Evolutionary conservation across 2,113 vertebrate genomes (phyloP), one percentile per base, ranked within the genome.

Genomic region (Nothobranchius furzeri): DNA sequence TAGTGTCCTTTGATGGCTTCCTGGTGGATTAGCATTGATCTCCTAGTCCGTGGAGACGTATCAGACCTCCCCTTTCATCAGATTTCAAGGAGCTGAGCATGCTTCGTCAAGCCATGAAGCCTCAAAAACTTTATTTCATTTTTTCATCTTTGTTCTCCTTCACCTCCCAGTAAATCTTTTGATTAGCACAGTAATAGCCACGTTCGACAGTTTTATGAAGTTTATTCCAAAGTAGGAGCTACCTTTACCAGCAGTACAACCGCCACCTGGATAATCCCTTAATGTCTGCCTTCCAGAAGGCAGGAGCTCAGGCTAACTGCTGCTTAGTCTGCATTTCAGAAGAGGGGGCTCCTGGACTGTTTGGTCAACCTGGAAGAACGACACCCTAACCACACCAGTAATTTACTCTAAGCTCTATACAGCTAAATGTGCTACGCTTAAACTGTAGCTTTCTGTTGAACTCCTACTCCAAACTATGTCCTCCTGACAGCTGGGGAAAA

Each of bases 1-100:
- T 17, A 68, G 79, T 70, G 60, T 64, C 36, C 70, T 82, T 84
- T 83, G 81, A 80, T 78, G 70, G 64, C 15, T 78, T 82, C 71
- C 78, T 53, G 82, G 42, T 40, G 82, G 85, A 88, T 89, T 79
- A 83, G 48, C 59, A 25, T 66, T 53, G 64, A 78, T 79, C 73
- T 71, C 37, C 9, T 17, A 5, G 56, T 55, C 70, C 2, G 2
- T 10, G 20, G 55, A 75, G 71, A 46, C 57, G 6, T 7, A 45
- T 20, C 11, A 68, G n/a, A 76, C 66, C 12, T 43, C 37, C 75
- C 68, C 49, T 60, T 66, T 71, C 64, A 75, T 77, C 77, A 64
- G 49, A 60, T 76, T 58, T 64, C 50, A 73, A 70, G 47, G 55
- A 65, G 50, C 47, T 6, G 56, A 56, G 13, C 48, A 6, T 36